Evolutionary conservation across 2,113 vertebrate genomes (phyloP).

Genomic region (Brevimyrus niger): DNA sequence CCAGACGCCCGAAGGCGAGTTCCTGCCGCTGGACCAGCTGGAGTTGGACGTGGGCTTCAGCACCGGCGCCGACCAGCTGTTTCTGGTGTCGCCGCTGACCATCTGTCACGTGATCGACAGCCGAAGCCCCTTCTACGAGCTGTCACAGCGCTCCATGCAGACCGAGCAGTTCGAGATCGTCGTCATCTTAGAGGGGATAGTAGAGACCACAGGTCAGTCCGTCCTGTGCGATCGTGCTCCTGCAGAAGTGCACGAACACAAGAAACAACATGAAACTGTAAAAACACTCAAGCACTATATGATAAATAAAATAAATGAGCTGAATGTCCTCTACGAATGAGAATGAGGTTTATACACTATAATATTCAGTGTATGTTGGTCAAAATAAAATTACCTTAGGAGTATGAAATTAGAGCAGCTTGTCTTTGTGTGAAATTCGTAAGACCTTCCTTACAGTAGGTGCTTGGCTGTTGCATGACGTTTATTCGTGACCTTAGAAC

Average conservation of each 20-base stretch:
- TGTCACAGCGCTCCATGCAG: constrained; percentile 95
- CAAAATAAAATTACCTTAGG: background rate
- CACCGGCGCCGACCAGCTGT: constrained; percentile 96
- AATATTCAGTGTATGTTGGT: background rate
- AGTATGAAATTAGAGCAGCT: background rate
- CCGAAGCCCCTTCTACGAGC: constrained; percentile 98
- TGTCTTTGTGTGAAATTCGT: background rate
- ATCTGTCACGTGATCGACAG: constrained; percentile 98
- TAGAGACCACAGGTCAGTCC: constrained; percentile 94
- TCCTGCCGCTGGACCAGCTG: constrained; percentile 95
- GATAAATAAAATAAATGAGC: background rate
- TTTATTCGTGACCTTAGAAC: background rate
- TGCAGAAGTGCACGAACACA: background rate
- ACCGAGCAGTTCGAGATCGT: constrained; percentile 98
- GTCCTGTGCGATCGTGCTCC: background rate
- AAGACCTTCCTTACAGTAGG: background rate
- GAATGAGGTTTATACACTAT: background rate
- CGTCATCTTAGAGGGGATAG: constrained; percentile 97
- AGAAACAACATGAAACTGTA: background rate
- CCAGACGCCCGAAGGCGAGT: constrained; percentile 97
- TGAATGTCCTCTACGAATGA: background rate
- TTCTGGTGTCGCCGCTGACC: constrained; percentile 96
- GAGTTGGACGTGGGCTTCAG: constrained; percentile 98
- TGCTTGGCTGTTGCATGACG: background rate
- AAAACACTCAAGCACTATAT: background rate